Percentiles rank a stretch among this genome's conserved stretches.
These are phyloP conservation scores for Nesogale talazaci DNA, from an alignment of 2,113 vertebrate species.

Conservation along the genomic window DNA sequence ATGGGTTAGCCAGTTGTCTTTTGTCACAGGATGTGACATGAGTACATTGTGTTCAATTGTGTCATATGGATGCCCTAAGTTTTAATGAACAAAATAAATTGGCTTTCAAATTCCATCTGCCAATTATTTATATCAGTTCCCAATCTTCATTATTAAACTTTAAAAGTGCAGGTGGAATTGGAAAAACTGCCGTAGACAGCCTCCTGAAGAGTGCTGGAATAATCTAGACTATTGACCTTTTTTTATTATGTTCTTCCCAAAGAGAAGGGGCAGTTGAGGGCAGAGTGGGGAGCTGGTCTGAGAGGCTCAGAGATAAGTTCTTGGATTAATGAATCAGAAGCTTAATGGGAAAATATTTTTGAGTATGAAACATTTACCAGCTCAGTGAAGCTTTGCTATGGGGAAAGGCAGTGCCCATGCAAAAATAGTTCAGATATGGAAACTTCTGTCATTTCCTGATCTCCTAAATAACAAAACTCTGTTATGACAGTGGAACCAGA, in stretches of 20 bases:
- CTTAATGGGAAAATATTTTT: slow-evolving; percentile 55
- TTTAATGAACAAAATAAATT: slow-evolving; percentile 74
- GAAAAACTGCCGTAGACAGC: neutral
- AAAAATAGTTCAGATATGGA: slow-evolving; percentile 31
- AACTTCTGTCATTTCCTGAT: slow-evolving; percentile 41
- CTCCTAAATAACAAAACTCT: slow-evolving; percentile 33
- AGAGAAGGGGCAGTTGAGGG: neutral
- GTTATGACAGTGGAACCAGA: slow-evolving; percentile 52
- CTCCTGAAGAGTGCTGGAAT: neutral
- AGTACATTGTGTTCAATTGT: neutral
- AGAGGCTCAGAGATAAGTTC: neutral
- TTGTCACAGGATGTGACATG: slow-evolving; percentile 42
- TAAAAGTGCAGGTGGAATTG: slow-evolving; percentile 36
- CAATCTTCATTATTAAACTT: slow-evolving; percentile 60
- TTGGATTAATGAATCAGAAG: slow-evolving; percentile 59
- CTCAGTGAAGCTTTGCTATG: neutral
- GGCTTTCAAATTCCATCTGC: slow-evolving; percentile 66
- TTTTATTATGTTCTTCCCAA: neutral
- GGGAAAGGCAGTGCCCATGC: slow-evolving; percentile 7
- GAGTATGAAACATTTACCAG: slow-evolving; percentile 49
- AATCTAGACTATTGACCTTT: neutral
- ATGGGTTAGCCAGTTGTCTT: slow-evolving; percentile 28
- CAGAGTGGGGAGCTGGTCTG: neutral
- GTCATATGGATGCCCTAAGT: slow-evolving; percentile 27
- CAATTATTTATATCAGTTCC: slow-evolving; percentile 40